Percentiles rank a stretch among this genome's conserved stretches.
phyloP scores from a whole-genome alignment of 2,797 vertebrate species.

The Carcharodon carcharias region DNA sequence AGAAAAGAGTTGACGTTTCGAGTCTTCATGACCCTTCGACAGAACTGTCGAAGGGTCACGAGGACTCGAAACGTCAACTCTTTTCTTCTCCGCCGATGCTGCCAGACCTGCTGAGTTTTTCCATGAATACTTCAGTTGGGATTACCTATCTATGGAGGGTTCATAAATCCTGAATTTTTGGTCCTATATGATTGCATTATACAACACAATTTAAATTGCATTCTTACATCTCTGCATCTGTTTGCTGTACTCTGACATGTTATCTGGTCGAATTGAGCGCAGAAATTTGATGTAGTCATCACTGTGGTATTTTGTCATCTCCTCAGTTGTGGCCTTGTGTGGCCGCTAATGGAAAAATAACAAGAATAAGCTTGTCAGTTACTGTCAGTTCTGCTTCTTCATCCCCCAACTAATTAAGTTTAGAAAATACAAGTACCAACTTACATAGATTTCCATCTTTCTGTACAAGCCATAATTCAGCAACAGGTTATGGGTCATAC shows the following conservation, averaged over 20 bases:
- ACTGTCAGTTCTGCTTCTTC: background rate
- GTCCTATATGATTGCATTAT: background rate
- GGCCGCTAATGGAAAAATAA: conserved; percentile 64
- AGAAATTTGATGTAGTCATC: conserved; percentile 92
- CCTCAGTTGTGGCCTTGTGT: conserved; percentile 85
- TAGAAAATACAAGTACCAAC: conserved; percentile 51
- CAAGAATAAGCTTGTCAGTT: conserved; percentile 38
- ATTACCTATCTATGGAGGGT: background rate
- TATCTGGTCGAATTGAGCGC: conserved; percentile 82
- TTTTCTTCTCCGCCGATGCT: too few relatives aligned
- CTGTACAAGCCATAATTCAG: conserved; percentile 94
- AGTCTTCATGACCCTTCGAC: too few relatives aligned
- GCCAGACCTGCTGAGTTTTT: too few relatives aligned
- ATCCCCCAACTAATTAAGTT: conserved; percentile 1
- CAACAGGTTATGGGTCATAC: conserved; percentile 94
- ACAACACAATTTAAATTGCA: conserved; percentile 15
- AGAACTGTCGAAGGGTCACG: too few relatives aligned
- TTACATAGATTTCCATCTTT: conserved; percentile 94
- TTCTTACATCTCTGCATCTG: conserved; percentile 91
- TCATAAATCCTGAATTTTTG: background rate
- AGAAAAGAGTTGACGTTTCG: too few relatives aligned
- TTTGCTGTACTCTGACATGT: conserved; percentile 93
- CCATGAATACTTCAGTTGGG: background rate
- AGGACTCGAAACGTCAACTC: too few relatives aligned
- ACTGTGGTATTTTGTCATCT: conserved; percentile 93